Base-by-base conservation (phyloP, 1,140 invertebrate species). In the Coboldia fuscipes region DNA sequence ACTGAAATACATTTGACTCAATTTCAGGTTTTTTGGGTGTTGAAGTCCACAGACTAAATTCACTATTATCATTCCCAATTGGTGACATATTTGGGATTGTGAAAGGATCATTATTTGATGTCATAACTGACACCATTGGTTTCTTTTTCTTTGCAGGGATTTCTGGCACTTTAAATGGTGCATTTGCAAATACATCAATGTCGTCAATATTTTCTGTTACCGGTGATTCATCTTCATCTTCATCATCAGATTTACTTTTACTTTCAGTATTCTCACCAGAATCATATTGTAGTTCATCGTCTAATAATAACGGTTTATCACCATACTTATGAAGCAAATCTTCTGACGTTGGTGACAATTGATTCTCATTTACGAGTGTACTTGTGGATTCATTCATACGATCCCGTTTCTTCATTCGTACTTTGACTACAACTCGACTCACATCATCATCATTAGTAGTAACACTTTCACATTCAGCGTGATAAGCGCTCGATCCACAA, bases 251-350 rank as follows among this genome's bases (percentile, higher is more conserved):
- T 56, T 42, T 37, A 21, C 33, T 35, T 41, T 41, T 15, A 41
- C 37, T n/a, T 36, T 36, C 8, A 35, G 35, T 32, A 39, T 48
- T 53, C 3, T 54, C 47, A 17, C 55, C 57, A n/a, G 55, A 60
- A 20, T 73, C 72, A 2, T 70, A 70, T 45, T 83, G 77, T 3
- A 82, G 49, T 45, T 83, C 78, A 49, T 84, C 78, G 42, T 86
- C 79, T 19, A 79, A 58, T 2, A 85, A 48, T 8, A 86, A 48
- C 2, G 80, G 80, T 40, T 70, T 68, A 37, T 80, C 76, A 2
- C 79, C 79, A 42, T 82, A 81, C 36, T 75, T 70, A 54, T 84
- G 78, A 26, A 63, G 35, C 28, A 63, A 44, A 45, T 69, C 65
- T 38, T 57, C 56, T 27, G 48, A 54, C 2, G 45, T 46, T 18